Base-by-base conservation (phyloP, 2,888 invertebrate genomes). In the Coenonympha glycerion region DNA sequence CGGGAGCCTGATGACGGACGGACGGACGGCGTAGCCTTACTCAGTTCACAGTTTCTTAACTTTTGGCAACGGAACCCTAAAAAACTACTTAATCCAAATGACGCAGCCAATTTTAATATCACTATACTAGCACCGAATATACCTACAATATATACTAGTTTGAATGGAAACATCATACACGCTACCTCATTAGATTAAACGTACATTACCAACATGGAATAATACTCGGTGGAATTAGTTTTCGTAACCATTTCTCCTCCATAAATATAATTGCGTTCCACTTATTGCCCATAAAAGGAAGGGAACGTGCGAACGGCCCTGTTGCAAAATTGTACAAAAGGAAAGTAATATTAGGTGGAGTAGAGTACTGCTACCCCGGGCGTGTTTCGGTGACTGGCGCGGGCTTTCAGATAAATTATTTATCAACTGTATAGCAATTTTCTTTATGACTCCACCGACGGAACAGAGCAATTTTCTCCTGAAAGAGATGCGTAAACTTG, bases 391-490 rank as follows among this genome's bases (percentile, higher is more conserved):
- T 85, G 86, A 87, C 86, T 86, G 82, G 84, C 76, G 80, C 79
- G 79, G 80, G 82, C 85, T 85, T 80, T 84, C 81, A 85, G 82
- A 87, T 87, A 86, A 86, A 87, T 87, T 86, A 87, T 87, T 87
- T 87, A 87, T 86, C 86, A 87, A 87, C 85, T 85, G 86, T 86
- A 86, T 85, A 83, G 86, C 87, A 87, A 87, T 87, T 87, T 87
- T 86, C 87, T 87, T 87, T 87, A 87, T 84, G 86, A 86, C 85
- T 86, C 86, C 85, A 85, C 85, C 82, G 84, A 80, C 85, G 85
- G 78, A 81, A 80, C 81, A 76, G 77, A 83, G 86, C 85, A 86
- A 87, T 87, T 86, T 86, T 75, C 79, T 83, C 76, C 72, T 74
- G 85, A 82, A 84, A 80, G 84, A 84, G 82, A 86, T 85, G 85